Conservation (phyloP, 2,113 vertebrate species). For the Ceyx margarethae region DNA sequence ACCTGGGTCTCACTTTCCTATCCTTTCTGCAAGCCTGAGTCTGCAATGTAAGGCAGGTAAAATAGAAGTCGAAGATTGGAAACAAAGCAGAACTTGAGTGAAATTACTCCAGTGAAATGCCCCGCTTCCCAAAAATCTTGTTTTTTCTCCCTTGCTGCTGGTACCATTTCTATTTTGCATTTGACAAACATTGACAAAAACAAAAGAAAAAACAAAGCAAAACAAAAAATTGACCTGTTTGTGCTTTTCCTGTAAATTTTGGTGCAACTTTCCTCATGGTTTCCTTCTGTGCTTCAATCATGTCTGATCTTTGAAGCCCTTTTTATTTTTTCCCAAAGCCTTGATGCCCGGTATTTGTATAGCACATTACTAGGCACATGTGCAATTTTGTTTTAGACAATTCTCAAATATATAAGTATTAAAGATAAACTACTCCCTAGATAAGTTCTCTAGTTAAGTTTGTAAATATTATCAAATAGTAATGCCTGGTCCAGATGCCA, state of each 20-base stretch:
- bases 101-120: neutral
- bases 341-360: neutral
- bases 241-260: neutral
- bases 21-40: neutral
- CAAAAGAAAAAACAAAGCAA: too few relatives aligned
- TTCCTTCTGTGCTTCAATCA: neutral
- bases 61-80: neutral
- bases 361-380: fast-evolving
- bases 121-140: neutral
- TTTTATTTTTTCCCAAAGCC: neutral
- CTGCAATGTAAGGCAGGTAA: neutral
- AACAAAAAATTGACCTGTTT: neutral
- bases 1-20: neutral
- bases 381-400: neutral
- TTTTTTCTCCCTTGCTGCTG: neutral
- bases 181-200: too few relatives aligned
- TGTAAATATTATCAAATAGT: neutral
- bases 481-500: neutral
- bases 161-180: neutral
- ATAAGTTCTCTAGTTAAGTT: neutral
- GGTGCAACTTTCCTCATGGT: neutral
- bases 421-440: neutral
- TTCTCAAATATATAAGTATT: neutral
- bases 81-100: neutral
- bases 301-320: neutral